Evolutionary conservation across 2,888 invertebrate species (phyloP), one percentile per base, ranked within the genome.

Genomic region (Gymnocheta viridis): DNA sequence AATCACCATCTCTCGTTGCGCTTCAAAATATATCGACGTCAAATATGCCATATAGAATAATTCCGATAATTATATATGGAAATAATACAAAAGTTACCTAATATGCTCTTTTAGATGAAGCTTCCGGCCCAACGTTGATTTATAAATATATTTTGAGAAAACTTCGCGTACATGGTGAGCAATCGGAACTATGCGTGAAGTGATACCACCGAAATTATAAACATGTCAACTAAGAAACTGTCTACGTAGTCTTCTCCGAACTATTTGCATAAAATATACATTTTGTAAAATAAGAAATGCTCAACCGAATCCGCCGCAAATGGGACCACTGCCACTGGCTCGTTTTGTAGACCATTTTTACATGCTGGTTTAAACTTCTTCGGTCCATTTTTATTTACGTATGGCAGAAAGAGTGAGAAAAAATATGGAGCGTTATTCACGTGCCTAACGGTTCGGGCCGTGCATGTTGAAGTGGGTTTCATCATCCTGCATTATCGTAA

Each of bases 341-440:
- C 85, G n/a, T 85, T 60, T 27, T 56, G 66, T 6, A 67, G 29
- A n/a, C 67, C 82, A 29, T n/a, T n/a, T n/a, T n/a, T n/a, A n/a
- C n/a, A n/a, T n/a, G n/a, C n/a, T n/a, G n/a, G n/a, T n/a, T 82
- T 85, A 0, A 84, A 82, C 44, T 86, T 79, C 22, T 86, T 86
- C 14, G 85, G 82, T 0, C 82, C 84, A 7, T 77, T 86, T 9
- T 0, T 81, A 2, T 83, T 85, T 0, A 66, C 54, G n/a, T n/a
- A n/a, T n/a, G n/a, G n/a, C n/a, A n/a, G n/a, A n/a, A n/a, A n/a
- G n/a, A n/a, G n/a, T n/a, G n/a, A n/a, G n/a, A n/a, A n/a, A n/a
- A n/a, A n/a, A n/a, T 6, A 17, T 82, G 1, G 86, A 82, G 17
- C n/a, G n/a, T n/a, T n/a, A n/a, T 74, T 83, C 19, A 85, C 82